A percentile compares a stretch with the other conserved stretches of the same genome.
phyloP scores from a whole-genome alignment of 2,113 vertebrate species.

The Jacana jacana region DNA sequence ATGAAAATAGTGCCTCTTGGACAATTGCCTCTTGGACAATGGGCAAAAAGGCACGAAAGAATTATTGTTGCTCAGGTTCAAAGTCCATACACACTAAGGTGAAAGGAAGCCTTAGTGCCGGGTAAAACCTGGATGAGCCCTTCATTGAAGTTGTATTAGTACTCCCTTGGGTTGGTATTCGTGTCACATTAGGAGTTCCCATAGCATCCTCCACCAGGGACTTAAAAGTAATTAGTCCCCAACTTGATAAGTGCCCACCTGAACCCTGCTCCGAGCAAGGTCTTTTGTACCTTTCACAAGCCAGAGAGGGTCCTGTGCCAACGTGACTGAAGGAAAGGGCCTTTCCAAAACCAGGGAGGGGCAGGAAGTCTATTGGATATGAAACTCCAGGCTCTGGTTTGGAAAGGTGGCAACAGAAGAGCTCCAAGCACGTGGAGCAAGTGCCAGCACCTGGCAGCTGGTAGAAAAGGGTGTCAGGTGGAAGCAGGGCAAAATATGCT shows the following conservation, averaged over 20 bases:
- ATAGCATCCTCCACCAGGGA: neutral
- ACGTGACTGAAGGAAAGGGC: neutral
- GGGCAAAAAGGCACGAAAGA: neutral
- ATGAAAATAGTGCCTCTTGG: neutral
- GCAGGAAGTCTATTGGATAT: neutral
- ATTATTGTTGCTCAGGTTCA: neutral
- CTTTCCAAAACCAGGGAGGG: neutral
- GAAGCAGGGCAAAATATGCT: neutral
- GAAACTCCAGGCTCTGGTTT: neutral
- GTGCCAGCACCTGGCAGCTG: neutral
- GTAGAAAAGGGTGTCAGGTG: neutral
- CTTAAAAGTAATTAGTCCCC: neutral
- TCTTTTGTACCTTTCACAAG: neutral
- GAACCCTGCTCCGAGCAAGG: neutral
- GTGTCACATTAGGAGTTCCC: neutral
- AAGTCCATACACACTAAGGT: neutral
- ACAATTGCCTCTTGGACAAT: neutral
- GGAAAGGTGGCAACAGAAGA: neutral
- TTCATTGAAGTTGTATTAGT: neutral
- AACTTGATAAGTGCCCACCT: neutral
- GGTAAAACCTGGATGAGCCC: neutral
- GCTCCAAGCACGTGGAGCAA: neutral
- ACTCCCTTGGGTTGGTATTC: neutral
- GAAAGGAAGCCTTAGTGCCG: neutral
- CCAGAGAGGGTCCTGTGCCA: neutral